Conservation (phyloP, 2,797 vertebrate species). For the Chelonia mydas region DNA sequence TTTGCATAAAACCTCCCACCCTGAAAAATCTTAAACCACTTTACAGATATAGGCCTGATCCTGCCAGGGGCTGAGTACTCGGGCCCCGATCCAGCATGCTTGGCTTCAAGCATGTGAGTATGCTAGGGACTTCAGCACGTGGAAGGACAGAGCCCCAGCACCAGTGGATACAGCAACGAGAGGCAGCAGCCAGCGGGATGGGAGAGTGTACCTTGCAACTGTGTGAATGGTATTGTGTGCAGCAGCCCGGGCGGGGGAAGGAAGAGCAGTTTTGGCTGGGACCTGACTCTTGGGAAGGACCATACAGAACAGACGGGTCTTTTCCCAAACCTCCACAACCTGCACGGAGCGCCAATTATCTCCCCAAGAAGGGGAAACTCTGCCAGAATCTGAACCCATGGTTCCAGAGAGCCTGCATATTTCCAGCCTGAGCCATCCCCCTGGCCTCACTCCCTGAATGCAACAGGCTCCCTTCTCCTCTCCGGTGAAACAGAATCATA, state of each 20-base stretch:
- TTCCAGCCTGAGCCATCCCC: not conserved
- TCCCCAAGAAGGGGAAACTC: accelerated
- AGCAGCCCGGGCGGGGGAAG: accelerated
- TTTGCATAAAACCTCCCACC: not conserved
- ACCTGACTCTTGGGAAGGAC: accelerated
- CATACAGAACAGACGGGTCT: accelerated
- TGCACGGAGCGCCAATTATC: accelerated
- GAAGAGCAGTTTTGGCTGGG: not conserved
- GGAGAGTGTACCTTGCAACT: not conserved
- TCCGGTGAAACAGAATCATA: not conserved
- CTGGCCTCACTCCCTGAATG: not conserved
- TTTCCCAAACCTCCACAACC: not conserved
- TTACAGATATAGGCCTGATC: not conserved
- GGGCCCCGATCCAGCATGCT: not conserved
- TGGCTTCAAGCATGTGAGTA: not conserved
- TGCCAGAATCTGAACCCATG: not conserved
- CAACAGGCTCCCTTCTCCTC: not conserved
- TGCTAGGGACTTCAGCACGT: accelerated
- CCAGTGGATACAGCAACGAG: not conserved
- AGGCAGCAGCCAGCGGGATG: not conserved
- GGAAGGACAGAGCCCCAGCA: not conserved
- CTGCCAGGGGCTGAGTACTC: not conserved
- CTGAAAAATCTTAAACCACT: accelerated
- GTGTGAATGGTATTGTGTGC: not conserved
- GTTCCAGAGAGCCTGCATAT: not conserved